A percentile compares a stretch with the other conserved stretches of the same genome.
These are phyloP conservation scores for Gerris buenoi DNA, from an alignment of 1,140 invertebrate genomes.

Conservation along the genomic window DNA sequence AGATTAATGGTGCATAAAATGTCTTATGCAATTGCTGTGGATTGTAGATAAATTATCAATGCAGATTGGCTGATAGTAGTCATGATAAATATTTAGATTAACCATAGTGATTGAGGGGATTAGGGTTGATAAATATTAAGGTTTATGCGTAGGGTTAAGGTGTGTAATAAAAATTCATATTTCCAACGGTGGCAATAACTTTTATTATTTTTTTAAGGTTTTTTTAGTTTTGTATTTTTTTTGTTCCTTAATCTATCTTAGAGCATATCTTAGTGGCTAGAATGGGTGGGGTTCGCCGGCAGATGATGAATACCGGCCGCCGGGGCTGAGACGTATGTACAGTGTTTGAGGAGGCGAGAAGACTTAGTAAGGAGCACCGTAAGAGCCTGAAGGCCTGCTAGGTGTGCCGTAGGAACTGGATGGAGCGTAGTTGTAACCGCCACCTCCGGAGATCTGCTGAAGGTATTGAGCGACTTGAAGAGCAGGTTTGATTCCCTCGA, in stretches of 20 bases:
- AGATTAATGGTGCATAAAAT: too few species aligned
- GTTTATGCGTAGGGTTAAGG: too few species aligned
- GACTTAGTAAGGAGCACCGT: conserved; percentile 37
- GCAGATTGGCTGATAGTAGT: too few species aligned
- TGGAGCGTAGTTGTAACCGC: conserved; percentile 34
- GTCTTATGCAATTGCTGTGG: too few species aligned
- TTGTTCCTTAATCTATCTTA: not conserved
- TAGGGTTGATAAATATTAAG: too few species aligned
- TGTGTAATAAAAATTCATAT: not conserved
- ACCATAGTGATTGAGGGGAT: too few species aligned
- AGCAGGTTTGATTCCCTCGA: conserved; percentile 57
- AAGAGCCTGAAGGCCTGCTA: conserved; percentile 41
- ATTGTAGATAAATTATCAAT: too few species aligned
- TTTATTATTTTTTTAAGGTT: not conserved
- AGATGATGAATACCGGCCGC: not conserved
- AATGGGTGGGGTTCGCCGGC: not conserved
- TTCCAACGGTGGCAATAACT: not conserved
- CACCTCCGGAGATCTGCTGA: conserved; percentile 34
- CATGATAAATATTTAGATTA: too few species aligned
- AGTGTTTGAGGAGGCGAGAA: not conserved
- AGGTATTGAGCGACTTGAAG: conserved; percentile 59
- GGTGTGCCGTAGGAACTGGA: conserved; percentile 36
- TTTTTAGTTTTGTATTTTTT: not conserved
- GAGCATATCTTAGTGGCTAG: not conserved
- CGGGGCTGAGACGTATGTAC: not conserved